phyloP scores from a whole-genome alignment of 1,140 invertebrate species.

The Aphidius gifuensis region DNA sequence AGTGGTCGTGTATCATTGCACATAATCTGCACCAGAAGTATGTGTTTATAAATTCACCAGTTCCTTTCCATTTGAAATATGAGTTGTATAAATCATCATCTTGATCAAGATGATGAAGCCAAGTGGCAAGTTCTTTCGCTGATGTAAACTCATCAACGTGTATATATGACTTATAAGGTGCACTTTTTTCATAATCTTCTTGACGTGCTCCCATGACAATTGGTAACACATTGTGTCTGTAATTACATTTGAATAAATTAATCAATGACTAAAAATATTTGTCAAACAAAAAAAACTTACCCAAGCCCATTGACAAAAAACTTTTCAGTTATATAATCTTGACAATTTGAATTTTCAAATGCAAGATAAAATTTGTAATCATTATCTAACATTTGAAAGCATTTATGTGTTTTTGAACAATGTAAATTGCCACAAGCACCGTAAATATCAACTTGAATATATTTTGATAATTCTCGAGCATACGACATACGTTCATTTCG shows the following conservation, averaged over 20 bases:
- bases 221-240: conserved; percentile 83
- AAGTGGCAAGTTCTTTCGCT: conserved; percentile 79
- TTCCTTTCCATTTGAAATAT: conserved; percentile 88
- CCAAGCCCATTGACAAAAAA: conserved; percentile 91
- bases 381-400: conserved; percentile 86
- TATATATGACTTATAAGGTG: conserved; percentile 86
- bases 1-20: conserved; percentile 79
- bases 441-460: conserved; percentile 91
- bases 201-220: conserved; percentile 94
- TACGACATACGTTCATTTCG: conserved; percentile 84
- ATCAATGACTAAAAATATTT: neutral
- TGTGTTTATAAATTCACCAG: conserved; percentile 91
- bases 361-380: conserved; percentile 98
- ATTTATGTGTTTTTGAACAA: conserved; percentile 79
- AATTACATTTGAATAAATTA: conserved; percentile 24
- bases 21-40: conserved; percentile 95
- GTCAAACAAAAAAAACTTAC: conserved; percentile 54
- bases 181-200: conserved; percentile 81
- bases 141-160: conserved; percentile 93
- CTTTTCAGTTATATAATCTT: conserved; percentile 96
- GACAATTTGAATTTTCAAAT: conserved; percentile 96
- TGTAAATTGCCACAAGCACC: conserved; percentile 83
- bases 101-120: conserved; percentile 77
- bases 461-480: conserved; percentile 79
- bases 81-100: conserved; percentile 88